Evolutionary conservation across 2,888 invertebrate species (phyloP), one percentile per base, ranked within the genome.

Genomic region (Drepanosiphum platanoidis): DNA sequence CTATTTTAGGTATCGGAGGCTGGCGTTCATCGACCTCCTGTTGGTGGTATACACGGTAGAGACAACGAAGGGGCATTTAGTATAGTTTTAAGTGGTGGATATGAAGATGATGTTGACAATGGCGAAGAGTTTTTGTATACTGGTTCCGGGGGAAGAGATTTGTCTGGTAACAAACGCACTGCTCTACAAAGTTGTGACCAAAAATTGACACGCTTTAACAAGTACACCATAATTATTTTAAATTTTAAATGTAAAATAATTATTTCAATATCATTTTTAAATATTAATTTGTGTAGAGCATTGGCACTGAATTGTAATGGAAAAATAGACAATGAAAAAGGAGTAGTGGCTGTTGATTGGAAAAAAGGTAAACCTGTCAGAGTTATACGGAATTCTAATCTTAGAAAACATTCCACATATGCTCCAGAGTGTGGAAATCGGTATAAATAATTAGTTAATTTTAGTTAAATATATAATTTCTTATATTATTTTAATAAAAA

Each of bases 61-160:
- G 94, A 94, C 88, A 92, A 91, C 0, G 93, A 94, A 68, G 95
- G 95, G 27, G 95, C 96, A 0, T 96, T 93, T 90, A 96, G 95
- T 87, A 92, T 96, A 80, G 95, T 95, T 0, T 88, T 92, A 79
- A 90, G 91, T 88, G 95, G 96, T 30, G 95, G 95, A 0, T 96
- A 96, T 88, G 95, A 95, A 89, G 96, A 95, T 88, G 96, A 96
- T 89, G 91, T 93, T 32, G 96, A 96, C 89, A 90, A 94, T 87
- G 96, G 96, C 0, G 92, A 94, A 74, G 93, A 94, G 89, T 95
- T 96, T 89, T 92, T 93, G 2, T 96, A 96, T 89, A 95, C 95
- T 0, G 96, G 96, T 36, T 94, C 95, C 88, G 96, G 96, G 8
- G 96, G 96, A 0, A 91, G 96, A 15, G 95, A 96, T 89, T 90